Conservation (phyloP, 2,888 invertebrate genomes). For the Tetanocera ferruginea region DNA sequence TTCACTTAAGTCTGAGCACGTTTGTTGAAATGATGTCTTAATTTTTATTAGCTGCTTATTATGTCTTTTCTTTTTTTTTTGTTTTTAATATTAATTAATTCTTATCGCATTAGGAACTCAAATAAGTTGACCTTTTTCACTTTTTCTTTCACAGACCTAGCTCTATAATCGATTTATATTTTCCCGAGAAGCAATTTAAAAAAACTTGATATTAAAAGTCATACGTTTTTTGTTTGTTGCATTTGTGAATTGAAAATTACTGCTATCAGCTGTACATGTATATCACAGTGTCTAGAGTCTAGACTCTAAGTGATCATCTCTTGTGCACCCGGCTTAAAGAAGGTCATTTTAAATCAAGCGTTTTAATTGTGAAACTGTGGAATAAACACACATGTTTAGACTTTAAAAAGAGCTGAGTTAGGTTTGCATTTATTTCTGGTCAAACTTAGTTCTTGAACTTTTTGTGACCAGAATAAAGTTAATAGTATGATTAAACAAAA, state of each 20-base stretch:
- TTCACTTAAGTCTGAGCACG: background rate
- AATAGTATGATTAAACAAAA: no score
- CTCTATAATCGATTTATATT: background rate
- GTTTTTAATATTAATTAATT: background rate
- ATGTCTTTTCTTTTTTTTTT: background rate
- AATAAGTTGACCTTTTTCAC: slow-evolving; percentile 4
- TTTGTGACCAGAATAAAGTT: no score
- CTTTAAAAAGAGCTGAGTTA: background rate
- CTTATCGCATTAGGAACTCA: slow-evolving; percentile 8
- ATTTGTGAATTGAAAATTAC: background rate
- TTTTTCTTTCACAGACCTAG: background rate
- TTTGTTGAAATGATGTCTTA: background rate
- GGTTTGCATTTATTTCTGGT: no score
- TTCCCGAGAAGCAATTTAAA: background rate
- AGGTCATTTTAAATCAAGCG: slow-evolving; percentile 14
- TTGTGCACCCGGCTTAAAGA: slow-evolving; percentile 13
- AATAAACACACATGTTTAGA: no score
- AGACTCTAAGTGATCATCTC: slow-evolving; percentile 17
- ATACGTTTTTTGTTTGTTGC: slow-evolving; percentile 20
- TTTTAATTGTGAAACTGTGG: no score
- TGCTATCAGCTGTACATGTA: background rate
- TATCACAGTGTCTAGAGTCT: background rate
- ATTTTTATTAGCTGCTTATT: background rate
- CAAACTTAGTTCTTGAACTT: background rate
- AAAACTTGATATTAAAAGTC: background rate